Base-by-base conservation (phyloP, 2,113 vertebrate genomes). In the Eretmochelys imbricata region DNA sequence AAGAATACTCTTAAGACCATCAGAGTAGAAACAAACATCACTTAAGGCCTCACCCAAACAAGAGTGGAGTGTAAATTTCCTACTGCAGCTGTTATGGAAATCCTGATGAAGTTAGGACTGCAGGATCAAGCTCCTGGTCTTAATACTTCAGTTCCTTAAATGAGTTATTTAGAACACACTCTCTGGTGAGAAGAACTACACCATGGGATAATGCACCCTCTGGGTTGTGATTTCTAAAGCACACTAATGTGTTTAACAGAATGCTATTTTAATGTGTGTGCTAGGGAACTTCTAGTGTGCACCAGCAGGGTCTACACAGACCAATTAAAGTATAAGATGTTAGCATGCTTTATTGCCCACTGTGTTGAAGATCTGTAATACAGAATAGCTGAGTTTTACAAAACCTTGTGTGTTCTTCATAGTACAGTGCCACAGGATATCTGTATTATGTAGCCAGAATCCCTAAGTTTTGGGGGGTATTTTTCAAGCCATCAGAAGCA, bases 381-480 rank as follows among this genome's bases (percentile, higher is more conserved):
- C 65, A 72, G 65, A 72, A n/a, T 19, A n/a, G 14, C 7, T n/a
- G 35, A 3, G 12, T n/a, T 19, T 69, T 69, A 69, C 35, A 69
- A 72, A 72, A 22, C 31, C 17, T 13, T 20, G 65, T 72, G 65
- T 38, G 35, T 69, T 69, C 62, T 69, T n/a, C 35, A 9, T 19
- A 69, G 62, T 19, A n/a, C 35, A n/a, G 7, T 69, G 65, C n/a
- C 35, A 38, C 17, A 20, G 17, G 65, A 19, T 17, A 20, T 5
- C 65, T 69, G 7, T n/a, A n/a, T 38, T n/a, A n/a, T 80, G 82
- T 65, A 83, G 88, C 86, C 83, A 81, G 1, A 0, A 42, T 90
- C 92, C 87, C 91, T 89, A 94, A 90, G 90, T 96, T 48, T 29
- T 10, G 17, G 95, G 82, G 59, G 91, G 92, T 5, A 7, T 83